phyloP scores from a whole-genome alignment of 2,113 vertebrate species.

The Leptobrachium leishanense region DNA sequence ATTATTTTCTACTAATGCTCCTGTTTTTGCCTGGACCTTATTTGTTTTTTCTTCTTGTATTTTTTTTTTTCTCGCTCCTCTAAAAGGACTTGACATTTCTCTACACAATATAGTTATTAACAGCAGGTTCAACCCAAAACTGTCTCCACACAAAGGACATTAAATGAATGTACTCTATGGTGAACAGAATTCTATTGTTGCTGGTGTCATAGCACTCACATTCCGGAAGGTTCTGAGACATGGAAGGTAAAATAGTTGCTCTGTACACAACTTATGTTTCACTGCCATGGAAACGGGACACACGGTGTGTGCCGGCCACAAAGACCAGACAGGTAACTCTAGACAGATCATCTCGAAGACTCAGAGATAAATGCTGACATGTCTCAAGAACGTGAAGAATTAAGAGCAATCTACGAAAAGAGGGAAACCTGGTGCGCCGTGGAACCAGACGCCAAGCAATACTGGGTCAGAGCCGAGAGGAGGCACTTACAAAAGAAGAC shows the following conservation, averaged over 20 bases:
- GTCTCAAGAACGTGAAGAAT: constrained; percentile 38
- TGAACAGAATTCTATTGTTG: not conserved
- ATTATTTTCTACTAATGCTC: too few relatives aligned
- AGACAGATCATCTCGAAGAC: not conserved
- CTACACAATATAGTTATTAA: too few relatives aligned
- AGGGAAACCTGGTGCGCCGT: constrained; percentile 74
- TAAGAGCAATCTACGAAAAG: constrained; percentile 63
- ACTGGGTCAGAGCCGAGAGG: constrained; percentile 64
- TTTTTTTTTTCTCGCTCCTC: too few relatives aligned
- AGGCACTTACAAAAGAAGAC: constrained; percentile 62
- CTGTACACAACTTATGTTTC: constrained; percentile 47
- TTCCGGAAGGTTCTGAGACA: not conserved
- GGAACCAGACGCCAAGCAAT: constrained; percentile 56
- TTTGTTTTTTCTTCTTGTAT: too few relatives aligned
- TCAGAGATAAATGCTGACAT: constrained; percentile 40
- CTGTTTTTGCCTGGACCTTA: too few relatives aligned
- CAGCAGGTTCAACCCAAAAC: too few relatives aligned
- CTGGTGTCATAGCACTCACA: not conserved
- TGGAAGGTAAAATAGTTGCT: constrained; percentile 21
- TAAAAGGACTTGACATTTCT: too few relatives aligned
- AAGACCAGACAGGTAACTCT: not conserved
- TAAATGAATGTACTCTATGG: too few relatives aligned
- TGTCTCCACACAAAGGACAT: too few relatives aligned
- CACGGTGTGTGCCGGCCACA: not conserved
- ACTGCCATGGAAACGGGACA: constrained; percentile 24